Evolutionary conservation across 2,113 vertebrate species (phyloP).

Genomic region (Garra rufa): DNA sequence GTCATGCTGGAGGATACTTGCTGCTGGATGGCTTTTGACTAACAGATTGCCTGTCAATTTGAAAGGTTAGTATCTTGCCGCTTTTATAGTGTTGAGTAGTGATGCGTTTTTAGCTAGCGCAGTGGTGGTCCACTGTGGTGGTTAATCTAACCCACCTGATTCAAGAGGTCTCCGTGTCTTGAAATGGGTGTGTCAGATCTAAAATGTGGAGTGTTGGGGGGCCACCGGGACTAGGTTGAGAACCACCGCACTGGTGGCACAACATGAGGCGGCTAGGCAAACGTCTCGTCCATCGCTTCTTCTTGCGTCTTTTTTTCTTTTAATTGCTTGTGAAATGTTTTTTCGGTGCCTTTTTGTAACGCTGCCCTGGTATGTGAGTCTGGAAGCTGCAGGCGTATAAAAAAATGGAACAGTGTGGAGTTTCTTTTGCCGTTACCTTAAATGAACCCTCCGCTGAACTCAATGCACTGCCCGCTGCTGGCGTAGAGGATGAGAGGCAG

Average conservation of each 20-base stretch:
- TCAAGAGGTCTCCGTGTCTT: not conserved
- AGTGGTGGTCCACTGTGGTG: not conserved
- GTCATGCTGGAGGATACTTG: conserved; percentile 6
- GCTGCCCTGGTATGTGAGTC: conserved; percentile 71
- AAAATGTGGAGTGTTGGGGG: not conserved
- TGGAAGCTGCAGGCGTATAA: conserved; percentile 70
- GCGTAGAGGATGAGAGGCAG: conserved; percentile 41
- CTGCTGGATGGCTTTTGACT: not conserved
- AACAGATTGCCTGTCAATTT: not conserved
- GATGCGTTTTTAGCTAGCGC: not conserved
- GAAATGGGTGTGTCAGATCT: conserved; percentile 16
- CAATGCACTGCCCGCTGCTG: conserved; percentile 71
- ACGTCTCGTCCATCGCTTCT: not conserved
- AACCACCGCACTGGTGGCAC: not conserved
- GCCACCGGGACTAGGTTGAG: not conserved
- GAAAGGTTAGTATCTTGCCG: conserved; percentile 31
- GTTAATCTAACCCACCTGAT: not conserved
- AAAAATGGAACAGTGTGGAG: conserved; percentile 72
- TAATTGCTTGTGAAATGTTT: conserved; percentile 69
- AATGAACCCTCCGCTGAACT: conserved; percentile 79
- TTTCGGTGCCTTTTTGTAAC: conserved; percentile 58
- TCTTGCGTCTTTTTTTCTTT: conserved; percentile 37
- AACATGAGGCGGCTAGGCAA: conserved; percentile 6
- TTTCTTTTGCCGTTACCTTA: conserved; percentile 79
- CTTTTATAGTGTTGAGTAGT: conserved; percentile 15